Base-by-base conservation (phyloP, 2,888 invertebrate genomes). In the Allophyes oxyacanthae region DNA sequence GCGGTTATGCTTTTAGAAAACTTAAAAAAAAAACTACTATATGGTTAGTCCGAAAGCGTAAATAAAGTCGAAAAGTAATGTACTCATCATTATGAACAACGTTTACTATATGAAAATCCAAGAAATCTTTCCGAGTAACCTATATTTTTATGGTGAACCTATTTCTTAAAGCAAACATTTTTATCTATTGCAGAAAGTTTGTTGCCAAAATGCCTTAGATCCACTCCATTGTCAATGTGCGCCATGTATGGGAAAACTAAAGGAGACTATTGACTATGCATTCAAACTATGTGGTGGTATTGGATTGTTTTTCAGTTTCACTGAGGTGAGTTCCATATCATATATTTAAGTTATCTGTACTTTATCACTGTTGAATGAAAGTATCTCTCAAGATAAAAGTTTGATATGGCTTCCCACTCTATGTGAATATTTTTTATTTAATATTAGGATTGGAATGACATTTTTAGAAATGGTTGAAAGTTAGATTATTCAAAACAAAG, bases 301-400 rank as follows among this genome's bases (percentile, higher is more conserved):
- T 78, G 99, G 99, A 54, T 94, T 99, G 25, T 98, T 99, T 95
- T 99, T 99, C 94, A 99, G 99, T 85, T 99, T 99, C 84, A 98
- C 99, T 42, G 99, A 99, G 97, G 99, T 99, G 95, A 94, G 92
- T 57, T 42, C 15, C 32, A 9, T 34, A 6, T 13, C 11, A 2
- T 26, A 42, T 44, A 50, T 34, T 52, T 28, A 42, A 20, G 13
- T 46, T 60, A 59, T 55, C 36, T 63, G 37, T 30, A 45, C 11
- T 32, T 58, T 68, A 59, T 64, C 57, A 56, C 32, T 60, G 40
- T 60, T 57, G 20, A 50, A 37, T 44, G 38, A 52, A 40, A 65
- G 15, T 52, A 44, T 10, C 4, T 55, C 13, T 52, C 13, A 26
- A 52, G 37, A 61, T 51, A 52, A 38, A 61, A 33, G 28, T 46